Evolutionary conservation across 2,888 invertebrate genomes (phyloP), one percentile per base, ranked within the genome.

Genomic region (Anticlea derivata): DNA sequence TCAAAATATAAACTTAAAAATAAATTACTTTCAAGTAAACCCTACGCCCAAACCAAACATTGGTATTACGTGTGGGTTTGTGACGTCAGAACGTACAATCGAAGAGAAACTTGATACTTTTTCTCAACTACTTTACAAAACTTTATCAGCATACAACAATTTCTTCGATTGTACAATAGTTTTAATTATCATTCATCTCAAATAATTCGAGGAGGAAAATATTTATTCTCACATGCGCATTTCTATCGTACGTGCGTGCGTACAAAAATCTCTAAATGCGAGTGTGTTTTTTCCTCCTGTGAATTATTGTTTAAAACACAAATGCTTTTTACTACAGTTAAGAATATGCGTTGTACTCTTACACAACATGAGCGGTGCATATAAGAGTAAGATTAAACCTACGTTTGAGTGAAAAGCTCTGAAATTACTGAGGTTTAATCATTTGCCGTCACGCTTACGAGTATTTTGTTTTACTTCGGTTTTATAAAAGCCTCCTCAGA

Each of bases 41-140:
- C 46, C 46, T 26, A 24, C 27, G 33, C 26, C 54, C 33, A 46
- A 51, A 40, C 46, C 51, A 12, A 31, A 49, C 59, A 53, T 56
- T 50, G 5, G 27, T 47, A 47, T 38, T 13, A 37, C 45, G 46
- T 57, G 59, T 61, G 57, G 57, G 61, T 55, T 50, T 59, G 61
- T 57, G 50, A 50, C 50, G 53, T 57, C 43, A 11, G 0, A 12
- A 35, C 24, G 48, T 50, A 50, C 46, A 34, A 30, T 55, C 38
- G 38, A 44, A 53, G 33, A 55, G 38, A 45, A 5, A 37, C 1
- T 12, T 22, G 3, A 7, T 22, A 3, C 1, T 7, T 8, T 27
- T 27, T 13, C 17, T 13, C 13, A 8, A 6, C 6, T 12, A 13
- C 13, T 6, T 17, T 17, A 2, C 4, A 17, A 17, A 3, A 17